Conservation (phyloP, 2,888 invertebrate genomes). For the Automeris io region DNA sequence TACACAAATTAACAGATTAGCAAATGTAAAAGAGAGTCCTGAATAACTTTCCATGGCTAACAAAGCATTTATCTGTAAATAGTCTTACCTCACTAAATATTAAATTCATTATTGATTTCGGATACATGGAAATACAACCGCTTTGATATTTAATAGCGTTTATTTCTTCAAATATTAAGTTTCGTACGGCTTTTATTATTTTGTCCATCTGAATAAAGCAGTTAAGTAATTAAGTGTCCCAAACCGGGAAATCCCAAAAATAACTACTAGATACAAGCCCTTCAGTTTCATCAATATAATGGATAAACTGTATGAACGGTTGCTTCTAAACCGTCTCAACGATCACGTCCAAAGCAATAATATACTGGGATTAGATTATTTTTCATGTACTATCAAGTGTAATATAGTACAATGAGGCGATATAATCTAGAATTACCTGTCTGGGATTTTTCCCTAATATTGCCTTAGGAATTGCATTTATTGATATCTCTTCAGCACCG, state of each 20-base stretch:
- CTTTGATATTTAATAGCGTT: conserved; percentile 68
- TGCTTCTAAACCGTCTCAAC: too few relatives aligned
- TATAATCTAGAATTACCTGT: too few relatives aligned
- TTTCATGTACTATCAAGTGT: too few relatives aligned
- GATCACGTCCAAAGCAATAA: too few relatives aligned
- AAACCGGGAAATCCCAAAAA: background rate
- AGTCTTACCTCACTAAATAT: conserved; percentile 56
- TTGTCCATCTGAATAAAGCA: conserved; percentile 40
- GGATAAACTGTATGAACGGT: too few relatives aligned
- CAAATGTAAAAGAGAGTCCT: too few relatives aligned
- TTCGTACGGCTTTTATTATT: conserved; percentile 59
- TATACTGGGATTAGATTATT: too few relatives aligned
- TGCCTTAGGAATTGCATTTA: conserved; percentile 79
- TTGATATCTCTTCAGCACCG: conserved; percentile 50
- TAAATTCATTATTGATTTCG: conserved; percentile 63
- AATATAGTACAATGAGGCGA: too few relatives aligned
- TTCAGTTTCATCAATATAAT: background rate
- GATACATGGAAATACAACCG: conserved; percentile 57
- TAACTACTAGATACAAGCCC: background rate
- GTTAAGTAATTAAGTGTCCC: background rate
- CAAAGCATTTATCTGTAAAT: too few relatives aligned
- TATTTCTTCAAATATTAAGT: conserved; percentile 78
- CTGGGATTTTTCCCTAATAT: conserved; percentile 74
- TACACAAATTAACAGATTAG: background rate
- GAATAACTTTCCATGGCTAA: too few relatives aligned